Conservation (phyloP, 2,113 vertebrate genomes). For the Thalassoma bifasciatum region DNA sequence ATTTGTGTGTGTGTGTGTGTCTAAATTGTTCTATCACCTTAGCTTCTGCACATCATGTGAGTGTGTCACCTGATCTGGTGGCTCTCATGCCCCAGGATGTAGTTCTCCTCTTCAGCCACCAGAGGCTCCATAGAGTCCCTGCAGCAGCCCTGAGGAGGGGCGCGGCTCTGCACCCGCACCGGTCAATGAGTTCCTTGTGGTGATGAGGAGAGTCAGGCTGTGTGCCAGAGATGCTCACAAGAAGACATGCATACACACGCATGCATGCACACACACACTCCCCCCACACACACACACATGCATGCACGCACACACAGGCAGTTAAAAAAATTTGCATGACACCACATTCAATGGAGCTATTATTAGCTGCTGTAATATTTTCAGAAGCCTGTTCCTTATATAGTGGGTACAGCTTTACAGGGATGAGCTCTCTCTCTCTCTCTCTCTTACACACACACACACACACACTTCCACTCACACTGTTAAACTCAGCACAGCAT, state of each 20-base stretch:
- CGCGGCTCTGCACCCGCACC: constrained; percentile 86
- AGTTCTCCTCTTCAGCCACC: constrained; percentile 71
- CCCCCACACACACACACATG: constrained; percentile 7
- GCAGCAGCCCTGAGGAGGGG: constrained; percentile 74
- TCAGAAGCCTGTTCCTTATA: constrained; percentile 32
- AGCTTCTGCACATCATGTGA: background rate
- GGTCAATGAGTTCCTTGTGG: constrained; percentile 88
- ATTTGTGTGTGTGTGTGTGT: background rate
- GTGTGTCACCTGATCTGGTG: background rate
- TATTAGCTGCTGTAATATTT: constrained; percentile 57
- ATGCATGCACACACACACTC: constrained; percentile 15
- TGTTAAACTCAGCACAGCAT: background rate
- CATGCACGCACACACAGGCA: constrained; percentile 4
- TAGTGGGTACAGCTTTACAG: constrained; percentile 13
- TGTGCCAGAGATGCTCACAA: constrained; percentile 75
- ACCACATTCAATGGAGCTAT: constrained; percentile 50
- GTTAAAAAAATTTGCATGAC: constrained; percentile 23
- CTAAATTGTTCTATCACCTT: no score
- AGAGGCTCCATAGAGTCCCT: constrained; percentile 83
- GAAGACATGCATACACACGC: constrained; percentile 25
- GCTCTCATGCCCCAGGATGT: constrained; percentile 24
- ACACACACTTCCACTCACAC: background rate
- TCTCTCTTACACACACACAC: constrained; percentile 12
- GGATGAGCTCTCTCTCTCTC: no score
- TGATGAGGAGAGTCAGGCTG: constrained; percentile 82